Percentiles rank a stretch among this genome's conserved stretches.
Conservation (phyloP, 2,113 vertebrate species). For the Hymenochirus boettgeri region DNA sequence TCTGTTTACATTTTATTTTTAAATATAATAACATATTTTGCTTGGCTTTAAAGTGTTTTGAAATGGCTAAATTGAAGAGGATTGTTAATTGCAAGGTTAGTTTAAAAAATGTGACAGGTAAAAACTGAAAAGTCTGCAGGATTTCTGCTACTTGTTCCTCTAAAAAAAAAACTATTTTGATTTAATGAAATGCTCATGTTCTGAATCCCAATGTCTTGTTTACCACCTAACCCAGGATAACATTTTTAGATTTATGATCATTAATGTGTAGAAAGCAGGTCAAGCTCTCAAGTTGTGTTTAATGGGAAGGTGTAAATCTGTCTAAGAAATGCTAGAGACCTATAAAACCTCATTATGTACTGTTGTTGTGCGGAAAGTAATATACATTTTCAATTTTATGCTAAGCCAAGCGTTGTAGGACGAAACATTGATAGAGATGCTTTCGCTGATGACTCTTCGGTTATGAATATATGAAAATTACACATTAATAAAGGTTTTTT, state of each 20-base stretch:
- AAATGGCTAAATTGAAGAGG: background rate
- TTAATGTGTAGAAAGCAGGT: constrained; percentile 38
- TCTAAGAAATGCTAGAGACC: constrained; percentile 31
- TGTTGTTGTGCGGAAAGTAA: constrained; percentile 31
- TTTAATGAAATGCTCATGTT: constrained; percentile 32
- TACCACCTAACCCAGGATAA: constrained; percentile 29
- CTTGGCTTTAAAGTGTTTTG: no score
- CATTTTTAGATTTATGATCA: constrained; percentile 38
- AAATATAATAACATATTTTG: no score
- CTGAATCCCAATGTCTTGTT: constrained; percentile 38
- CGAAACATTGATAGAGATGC: constrained; percentile 16
- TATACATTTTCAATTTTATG: constrained; percentile 38
- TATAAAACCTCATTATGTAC: constrained; percentile 43
- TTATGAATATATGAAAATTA: constrained; percentile 20
- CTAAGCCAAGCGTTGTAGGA: constrained; percentile 32
- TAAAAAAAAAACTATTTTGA: constrained; percentile 29
- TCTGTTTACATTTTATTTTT: no score
- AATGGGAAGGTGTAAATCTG: constrained; percentile 42
- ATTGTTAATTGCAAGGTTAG: constrained; percentile 15
- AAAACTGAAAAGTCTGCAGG: constrained; percentile 9
- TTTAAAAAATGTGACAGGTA: constrained; percentile 4
- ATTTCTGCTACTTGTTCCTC: constrained; percentile 10
- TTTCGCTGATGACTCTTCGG: constrained; percentile 27
- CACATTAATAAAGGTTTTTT: no score
- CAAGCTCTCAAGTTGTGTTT: constrained; percentile 39